Percentiles rank a stretch among this genome's conserved stretches.
phyloP scores from a whole-genome alignment of 2,113 vertebrate species.

The Puffinus mauretanicus region DNA sequence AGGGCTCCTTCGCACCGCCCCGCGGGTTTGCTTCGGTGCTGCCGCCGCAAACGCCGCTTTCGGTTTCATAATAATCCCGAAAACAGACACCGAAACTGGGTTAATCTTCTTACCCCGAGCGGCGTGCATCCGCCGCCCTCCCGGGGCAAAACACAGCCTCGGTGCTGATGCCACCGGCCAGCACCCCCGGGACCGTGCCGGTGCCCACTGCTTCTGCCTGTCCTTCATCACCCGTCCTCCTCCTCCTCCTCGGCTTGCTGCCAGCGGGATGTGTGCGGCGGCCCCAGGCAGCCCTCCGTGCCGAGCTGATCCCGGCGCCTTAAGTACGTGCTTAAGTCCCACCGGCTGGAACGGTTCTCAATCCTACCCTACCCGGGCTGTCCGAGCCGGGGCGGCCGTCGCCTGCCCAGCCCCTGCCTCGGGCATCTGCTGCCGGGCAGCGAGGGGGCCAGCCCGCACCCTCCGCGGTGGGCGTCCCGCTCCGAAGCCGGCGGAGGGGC shows the following conservation, averaged over 20 bases:
- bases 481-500: not conserved
- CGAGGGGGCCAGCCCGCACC: not conserved
- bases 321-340: not conserved
- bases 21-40: fast-evolving
- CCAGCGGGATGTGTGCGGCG: fast-evolving
- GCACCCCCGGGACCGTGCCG: not conserved
- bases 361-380: fast-evolving
- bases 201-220: fast-evolving
- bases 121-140: fast-evolving
- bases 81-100: not conserved
- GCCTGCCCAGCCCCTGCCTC: no score
- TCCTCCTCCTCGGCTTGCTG: not conserved
- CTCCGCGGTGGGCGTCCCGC: not conserved
- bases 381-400: fast-evolving
- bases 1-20: not conserved
- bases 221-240: not conserved
- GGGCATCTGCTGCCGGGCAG: not conserved
- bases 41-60: not conserved
- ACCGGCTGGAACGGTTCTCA: not conserved
- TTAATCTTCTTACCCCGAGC: not conserved
- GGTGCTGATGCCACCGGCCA: fast-evolving
- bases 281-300: not conserved
- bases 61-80: not conserved
- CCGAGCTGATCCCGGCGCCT: fast-evolving
- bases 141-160: not conserved